Percentiles rank a stretch among this genome's conserved stretches.
phyloP scores from a whole-genome alignment of 1,140 invertebrate species.

The Drosophila micromelanica region DNA sequence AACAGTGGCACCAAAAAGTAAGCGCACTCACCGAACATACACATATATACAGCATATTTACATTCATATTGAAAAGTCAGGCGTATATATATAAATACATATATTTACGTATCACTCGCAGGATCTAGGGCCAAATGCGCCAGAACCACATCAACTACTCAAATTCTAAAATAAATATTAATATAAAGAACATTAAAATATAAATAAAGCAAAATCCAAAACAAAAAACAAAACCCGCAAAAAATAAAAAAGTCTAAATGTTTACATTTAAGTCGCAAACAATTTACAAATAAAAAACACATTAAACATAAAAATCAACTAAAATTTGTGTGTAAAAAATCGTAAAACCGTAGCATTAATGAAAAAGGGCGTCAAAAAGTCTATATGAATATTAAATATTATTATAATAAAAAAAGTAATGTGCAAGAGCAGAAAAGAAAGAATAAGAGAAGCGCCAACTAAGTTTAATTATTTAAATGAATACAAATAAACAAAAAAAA shows the following conservation, averaged over 20 bases:
- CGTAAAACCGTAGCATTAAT: constrained; percentile 74
- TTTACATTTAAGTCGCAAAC: constrained; percentile 70
- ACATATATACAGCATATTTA: constrained; percentile 16
- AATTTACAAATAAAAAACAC: constrained; percentile 33
- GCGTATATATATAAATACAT: constrained; percentile 23
- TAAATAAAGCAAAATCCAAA: constrained; percentile 16
- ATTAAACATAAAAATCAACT: constrained; percentile 52
- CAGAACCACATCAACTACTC: constrained; percentile 67
- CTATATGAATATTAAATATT: constrained; percentile 55
- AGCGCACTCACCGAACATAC: constrained; percentile 58
- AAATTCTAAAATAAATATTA: constrained; percentile 66
- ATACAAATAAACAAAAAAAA: constrained; percentile 10
- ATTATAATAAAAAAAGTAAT: constrained; percentile 44
- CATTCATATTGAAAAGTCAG: constrained; percentile 24
- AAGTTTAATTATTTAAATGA: constrained; percentile 63
- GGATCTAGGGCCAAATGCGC: constrained; percentile 43
- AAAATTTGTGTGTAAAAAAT: constrained; percentile 80
- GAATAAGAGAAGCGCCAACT: constrained; percentile 55
- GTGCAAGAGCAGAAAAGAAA: constrained; percentile 28
- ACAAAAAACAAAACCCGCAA: constrained; percentile 54
- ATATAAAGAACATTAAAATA: constrained; percentile 39
- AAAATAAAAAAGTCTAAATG: constrained; percentile 72
- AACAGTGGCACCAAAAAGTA: constrained; percentile 65
- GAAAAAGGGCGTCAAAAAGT: constrained; percentile 40
- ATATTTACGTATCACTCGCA: constrained; percentile 37